A percentile compares a stretch with the other conserved stretches of the same genome.
Evolutionary conservation across 2,113 vertebrate species (phyloP).

Genomic region (Leiothrix lutea): DNA sequence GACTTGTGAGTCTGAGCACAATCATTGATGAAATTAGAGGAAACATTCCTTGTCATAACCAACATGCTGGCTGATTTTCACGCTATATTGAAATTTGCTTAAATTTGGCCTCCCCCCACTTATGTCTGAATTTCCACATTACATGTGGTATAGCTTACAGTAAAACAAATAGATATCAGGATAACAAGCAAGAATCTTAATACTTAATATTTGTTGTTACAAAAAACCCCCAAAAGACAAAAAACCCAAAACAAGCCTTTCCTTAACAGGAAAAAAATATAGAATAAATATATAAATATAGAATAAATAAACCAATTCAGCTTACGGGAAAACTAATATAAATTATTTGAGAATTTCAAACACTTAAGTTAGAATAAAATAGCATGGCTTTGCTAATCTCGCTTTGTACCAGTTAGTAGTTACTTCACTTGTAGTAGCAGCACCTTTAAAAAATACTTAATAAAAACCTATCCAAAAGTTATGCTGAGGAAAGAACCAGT

Average conservation of each 20-base stretch:
- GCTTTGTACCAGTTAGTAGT: neutral
- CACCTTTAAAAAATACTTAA: neutral
- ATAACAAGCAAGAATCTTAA: neutral
- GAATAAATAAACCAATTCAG: neutral
- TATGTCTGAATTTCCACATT: neutral
- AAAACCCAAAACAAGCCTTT: accelerated
- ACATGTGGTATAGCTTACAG: neutral
- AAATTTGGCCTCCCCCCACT: neutral
- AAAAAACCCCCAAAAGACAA: neutral
- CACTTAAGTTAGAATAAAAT: neutral
- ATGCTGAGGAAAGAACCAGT: neutral
- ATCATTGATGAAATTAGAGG: neutral
- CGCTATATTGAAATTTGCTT: neutral
- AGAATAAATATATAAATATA: neutral
- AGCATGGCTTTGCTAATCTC: neutral
- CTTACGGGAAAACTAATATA: neutral
- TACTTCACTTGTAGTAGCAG: neutral
- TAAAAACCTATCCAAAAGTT: neutral
- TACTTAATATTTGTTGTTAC: neutral
- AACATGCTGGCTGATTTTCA: neutral
- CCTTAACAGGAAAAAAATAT: neutral
- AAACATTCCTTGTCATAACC: neutral
- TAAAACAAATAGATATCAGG: neutral
- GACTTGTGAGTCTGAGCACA: neutral
- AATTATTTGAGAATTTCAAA: neutral